Percentiles rank a stretch among this genome's conserved stretches.
Evolutionary conservation across 2,797 vertebrate species (phyloP).

Genomic region (Micropoecilia bifurca): DNA sequence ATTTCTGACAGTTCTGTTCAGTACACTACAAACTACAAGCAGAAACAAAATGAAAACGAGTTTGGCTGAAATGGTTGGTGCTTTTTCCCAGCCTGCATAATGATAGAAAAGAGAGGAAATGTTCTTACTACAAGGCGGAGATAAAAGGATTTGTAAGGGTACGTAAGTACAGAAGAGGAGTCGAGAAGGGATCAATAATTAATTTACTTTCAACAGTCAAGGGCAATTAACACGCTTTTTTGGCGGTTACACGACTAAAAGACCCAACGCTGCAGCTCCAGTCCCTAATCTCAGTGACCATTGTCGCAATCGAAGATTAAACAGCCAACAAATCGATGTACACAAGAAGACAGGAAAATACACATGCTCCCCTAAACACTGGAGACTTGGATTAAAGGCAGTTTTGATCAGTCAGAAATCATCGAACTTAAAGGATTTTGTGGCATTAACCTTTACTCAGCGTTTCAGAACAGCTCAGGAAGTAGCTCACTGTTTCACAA

Average conservation of each 20-base stretch:
- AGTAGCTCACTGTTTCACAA: constrained; percentile 21
- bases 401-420: constrained; percentile 64
- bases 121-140: constrained; percentile 74
- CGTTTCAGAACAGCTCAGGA: constrained; percentile 11
- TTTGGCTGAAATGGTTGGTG: constrained; percentile 62
- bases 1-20: constrained; percentile 34
- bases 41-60: constrained; percentile 24
- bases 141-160: constrained; percentile 85
- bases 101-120: constrained; percentile 78
- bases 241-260: constrained; percentile 79
- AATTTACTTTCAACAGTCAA: constrained; percentile 86
- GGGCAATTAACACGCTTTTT: constrained; percentile 84
- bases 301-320: constrained; percentile 82
- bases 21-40: constrained; percentile 11
- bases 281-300: constrained; percentile 79
- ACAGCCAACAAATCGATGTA: constrained; percentile 75
- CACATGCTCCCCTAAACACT: constrained; percentile 43
- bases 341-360: constrained; percentile 34
- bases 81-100: constrained; percentile 65
- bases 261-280: constrained; percentile 58
- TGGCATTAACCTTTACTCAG: constrained; percentile 48
- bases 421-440: constrained; percentile 64
- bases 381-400: constrained; percentile 58
- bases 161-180: constrained; percentile 84
- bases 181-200: constrained; percentile 86